Conservation (phyloP, 2,797 vertebrate genomes). For the Pseudochaenichthys georgianus region DNA sequence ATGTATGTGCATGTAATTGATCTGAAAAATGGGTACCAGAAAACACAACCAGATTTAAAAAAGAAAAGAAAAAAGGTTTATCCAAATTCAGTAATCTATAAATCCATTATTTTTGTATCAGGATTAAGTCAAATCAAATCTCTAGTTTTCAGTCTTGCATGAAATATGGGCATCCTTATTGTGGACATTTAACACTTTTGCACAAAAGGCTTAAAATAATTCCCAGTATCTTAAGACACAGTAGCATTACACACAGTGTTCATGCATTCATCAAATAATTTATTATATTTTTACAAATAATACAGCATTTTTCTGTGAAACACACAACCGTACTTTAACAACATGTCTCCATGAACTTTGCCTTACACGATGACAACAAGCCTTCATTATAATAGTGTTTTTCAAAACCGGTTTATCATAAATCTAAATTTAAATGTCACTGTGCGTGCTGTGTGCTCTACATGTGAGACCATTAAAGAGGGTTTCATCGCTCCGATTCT, state of each 20-base stretch:
- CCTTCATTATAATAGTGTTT: conserved; percentile 35
- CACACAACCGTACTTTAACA: conserved; percentile 3
- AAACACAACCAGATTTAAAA: no score
- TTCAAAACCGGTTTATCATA: conserved; percentile 12
- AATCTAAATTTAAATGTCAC: no score
- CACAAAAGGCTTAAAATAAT: conserved; percentile 6
- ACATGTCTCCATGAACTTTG: neutral
- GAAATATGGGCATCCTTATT: neutral
- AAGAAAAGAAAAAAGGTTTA: no score
- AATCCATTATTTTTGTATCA: no score
- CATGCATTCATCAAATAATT: conserved; percentile 56
- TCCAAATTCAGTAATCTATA: no score
- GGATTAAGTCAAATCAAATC: neutral
- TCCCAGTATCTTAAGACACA: neutral
- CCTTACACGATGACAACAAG: neutral
- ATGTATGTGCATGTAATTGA: no score
- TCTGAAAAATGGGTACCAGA: no score
- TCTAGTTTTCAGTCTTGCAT: conserved; percentile 6
- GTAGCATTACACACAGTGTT: conserved; percentile 22
- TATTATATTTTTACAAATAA: conserved; percentile 54
- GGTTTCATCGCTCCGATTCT: no score
- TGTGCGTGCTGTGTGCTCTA: no score
- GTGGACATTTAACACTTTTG: neutral
- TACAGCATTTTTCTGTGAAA: conserved; percentile 32
- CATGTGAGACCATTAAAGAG: no score